Evolutionary conservation across 2,888 invertebrate genomes (phyloP), one percentile per base, ranked within the genome.

Genomic region (Melangyna quadrimaculata): DNA sequence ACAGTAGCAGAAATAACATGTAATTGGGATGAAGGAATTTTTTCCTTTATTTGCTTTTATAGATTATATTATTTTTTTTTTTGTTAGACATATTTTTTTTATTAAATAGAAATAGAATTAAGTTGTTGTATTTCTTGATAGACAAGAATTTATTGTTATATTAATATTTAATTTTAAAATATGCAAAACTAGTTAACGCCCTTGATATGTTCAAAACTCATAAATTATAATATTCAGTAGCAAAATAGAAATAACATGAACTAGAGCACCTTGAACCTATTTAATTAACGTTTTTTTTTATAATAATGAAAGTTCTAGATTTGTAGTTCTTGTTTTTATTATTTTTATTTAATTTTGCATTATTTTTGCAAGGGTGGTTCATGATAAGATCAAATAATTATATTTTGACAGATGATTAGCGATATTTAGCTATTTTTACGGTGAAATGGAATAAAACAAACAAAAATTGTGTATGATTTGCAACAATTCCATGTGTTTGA

Each of bases 261-360:
- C 57, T 61, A 53, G 72, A 53, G 17, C 61, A 72, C 82, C 82
- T 82, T 81, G 81, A 81, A 77, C 82, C 61, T 69, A 63, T 63
- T 35, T 55, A 43, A 43, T 14, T 51, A 1, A 17, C 0, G 14
- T 14, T 71, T 24, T 17, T 29, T 24, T n/a, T n/a, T 32, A 48
- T 29, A 32, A 67, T 51, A 22, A 48, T 22, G 35, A 67, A 51
- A 67, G 48, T 67, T 67, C 51, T 7, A 67, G 67, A 37, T 17
- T 63, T 17, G 8, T 43, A 17, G 1, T 45, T 19, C 17, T 32
- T 8, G 29, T 17, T 10, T 17, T 29, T 17, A 1, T 17, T 55
- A 27, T 43, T 27, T 43, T 63, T 6, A 22, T 22, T 22, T 10
- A 0, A 43, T 43, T 0, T 0, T 40, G 0, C 17, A 43, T 43